A percentile compares a stretch with the other conserved stretches of the same genome.
Conservation (phyloP, 2,888 invertebrate genomes). For the Trichogramma evanescens region DNA sequence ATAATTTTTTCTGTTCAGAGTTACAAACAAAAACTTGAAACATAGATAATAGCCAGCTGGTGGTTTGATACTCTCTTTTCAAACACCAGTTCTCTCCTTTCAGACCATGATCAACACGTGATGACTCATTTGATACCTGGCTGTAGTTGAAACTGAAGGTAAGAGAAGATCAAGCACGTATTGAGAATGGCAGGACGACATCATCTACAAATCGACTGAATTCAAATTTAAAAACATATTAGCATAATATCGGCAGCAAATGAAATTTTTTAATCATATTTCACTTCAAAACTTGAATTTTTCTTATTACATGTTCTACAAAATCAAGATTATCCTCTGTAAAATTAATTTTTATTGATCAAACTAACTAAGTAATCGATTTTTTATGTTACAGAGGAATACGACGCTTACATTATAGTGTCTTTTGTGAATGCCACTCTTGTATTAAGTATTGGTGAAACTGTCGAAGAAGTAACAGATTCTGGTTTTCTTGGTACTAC, state of each 20-base stretch:
- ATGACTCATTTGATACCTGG: constrained; percentile 43
- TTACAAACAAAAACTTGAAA: constrained; percentile 7
- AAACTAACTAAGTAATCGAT: constrained; percentile 26
- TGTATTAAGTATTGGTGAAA: constrained; percentile 97
- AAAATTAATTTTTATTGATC: constrained; percentile 13
- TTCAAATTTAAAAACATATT: neutral
- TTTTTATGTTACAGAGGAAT: constrained; percentile 84
- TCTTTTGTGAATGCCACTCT: constrained; percentile 98
- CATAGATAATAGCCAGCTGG: constrained; percentile 52
- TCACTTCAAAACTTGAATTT: too few relatives aligned
- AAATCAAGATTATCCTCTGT: neutral
- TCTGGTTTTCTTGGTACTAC: constrained; percentile 98
- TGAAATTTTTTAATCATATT: neutral
- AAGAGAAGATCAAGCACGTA: constrained; percentile 29
- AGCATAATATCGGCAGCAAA: neutral
- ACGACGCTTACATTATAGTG: constrained; percentile 98
- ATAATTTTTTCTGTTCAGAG: constrained; percentile 19
- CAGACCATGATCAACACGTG: constrained; percentile 53
- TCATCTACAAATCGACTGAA: constrained; percentile 21
- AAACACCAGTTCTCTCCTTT: constrained; percentile 91
- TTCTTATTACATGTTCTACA: too few relatives aligned
- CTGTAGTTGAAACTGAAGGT: constrained; percentile 23
- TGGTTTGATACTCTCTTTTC: constrained; percentile 59
- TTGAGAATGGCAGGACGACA: constrained; percentile 25
- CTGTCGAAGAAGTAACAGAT: constrained; percentile 99